phyloP scores from a whole-genome alignment of 64 coral and sea anemone genomes.

The Dendronephthya gigantea region DNA sequence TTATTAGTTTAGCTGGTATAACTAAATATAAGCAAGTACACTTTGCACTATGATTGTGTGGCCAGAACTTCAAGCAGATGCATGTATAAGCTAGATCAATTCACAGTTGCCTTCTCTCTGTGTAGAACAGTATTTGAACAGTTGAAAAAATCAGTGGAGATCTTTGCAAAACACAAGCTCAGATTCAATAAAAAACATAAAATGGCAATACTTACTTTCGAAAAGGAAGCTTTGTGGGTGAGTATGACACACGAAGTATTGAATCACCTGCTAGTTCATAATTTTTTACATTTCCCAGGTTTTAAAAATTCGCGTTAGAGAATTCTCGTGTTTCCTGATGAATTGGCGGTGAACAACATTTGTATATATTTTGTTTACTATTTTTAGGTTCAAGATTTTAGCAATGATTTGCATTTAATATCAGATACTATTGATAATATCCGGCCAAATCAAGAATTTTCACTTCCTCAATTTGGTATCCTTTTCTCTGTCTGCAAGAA shows the following conservation, averaged over 20 bases:
- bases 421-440: constrained; percentile 36
- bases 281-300: background rate
- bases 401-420: constrained; percentile 40
- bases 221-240: constrained; percentile 56
- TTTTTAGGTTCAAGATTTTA: constrained; percentile 51
- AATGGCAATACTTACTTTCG: constrained; percentile 46
- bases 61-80: no score
- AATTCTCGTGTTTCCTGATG: no score
- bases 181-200: constrained; percentile 38
- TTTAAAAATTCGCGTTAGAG: no score
- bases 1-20: no score
- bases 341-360: no score
- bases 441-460: background rate
- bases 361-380: no score
- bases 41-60: no score
- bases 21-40: no score
- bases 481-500: background rate
- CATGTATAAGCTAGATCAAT: no score
- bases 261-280: no score
- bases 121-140: constrained; percentile 42
- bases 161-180: constrained; percentile 58
- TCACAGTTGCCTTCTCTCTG: no score
- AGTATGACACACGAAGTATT: no score
- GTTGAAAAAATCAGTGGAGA: constrained; percentile 33
- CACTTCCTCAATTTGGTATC: background rate